Evolutionary conservation across 1,140 invertebrate genomes (phyloP).

Genomic region (Drosophila pseudoananassae): DNA sequence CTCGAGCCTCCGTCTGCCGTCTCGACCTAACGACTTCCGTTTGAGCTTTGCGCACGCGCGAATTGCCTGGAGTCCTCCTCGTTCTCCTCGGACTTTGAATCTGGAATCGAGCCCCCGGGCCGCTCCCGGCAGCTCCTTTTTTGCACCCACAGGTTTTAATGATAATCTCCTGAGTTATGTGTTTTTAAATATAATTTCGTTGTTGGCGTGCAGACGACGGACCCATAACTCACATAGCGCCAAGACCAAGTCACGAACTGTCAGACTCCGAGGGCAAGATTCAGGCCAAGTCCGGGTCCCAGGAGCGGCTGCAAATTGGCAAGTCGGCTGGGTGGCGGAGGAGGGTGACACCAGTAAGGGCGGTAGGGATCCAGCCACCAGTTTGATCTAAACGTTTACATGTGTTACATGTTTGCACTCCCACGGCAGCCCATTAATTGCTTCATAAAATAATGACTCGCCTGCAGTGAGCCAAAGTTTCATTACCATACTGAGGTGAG

Average conservation of each 20-base stretch:
- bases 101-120: conserved; percentile 15
- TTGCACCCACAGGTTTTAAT: conserved; percentile 80
- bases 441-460: conserved; percentile 68
- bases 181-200: conserved; percentile 84
- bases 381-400: conserved; percentile 53
- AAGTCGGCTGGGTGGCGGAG: not conserved
- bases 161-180: conserved; percentile 84
- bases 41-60: conserved; percentile 77
- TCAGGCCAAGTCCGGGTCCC: conserved; percentile 16
- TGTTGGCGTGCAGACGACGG: conserved; percentile 79
- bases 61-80: conserved; percentile 33
- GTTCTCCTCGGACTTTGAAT: conserved; percentile 28
- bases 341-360: not conserved
- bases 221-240: conserved; percentile 77
- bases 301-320: not conserved
- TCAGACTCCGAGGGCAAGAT: conserved; percentile 35
- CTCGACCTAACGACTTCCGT: conserved; percentile 77
- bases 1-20: conserved; percentile 40
- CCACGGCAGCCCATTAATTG: conserved; percentile 73
- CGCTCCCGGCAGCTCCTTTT: conserved; percentile 6
- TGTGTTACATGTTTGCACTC: conserved; percentile 61
- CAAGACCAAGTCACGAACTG: conserved; percentile 78
- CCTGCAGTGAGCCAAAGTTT: conserved; percentile 22
- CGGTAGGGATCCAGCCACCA: conserved; percentile 4
- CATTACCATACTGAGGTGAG: not conserved